Percentiles rank a stretch among this genome's conserved stretches.
Evolutionary conservation across 2,888 invertebrate species (phyloP).

Genomic region (Folsomia candida): DNA sequence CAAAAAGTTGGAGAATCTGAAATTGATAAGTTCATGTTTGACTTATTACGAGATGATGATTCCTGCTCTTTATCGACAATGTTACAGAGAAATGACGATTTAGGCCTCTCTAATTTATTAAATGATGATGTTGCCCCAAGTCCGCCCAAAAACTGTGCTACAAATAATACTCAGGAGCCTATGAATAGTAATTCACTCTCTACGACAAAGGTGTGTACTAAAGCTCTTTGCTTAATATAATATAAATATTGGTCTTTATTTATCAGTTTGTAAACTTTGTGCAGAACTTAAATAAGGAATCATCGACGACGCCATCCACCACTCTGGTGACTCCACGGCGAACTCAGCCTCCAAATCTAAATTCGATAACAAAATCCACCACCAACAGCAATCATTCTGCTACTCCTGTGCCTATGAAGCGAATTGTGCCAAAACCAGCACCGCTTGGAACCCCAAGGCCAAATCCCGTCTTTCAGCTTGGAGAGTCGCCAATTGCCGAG

Average conservation of each 20-base stretch:
- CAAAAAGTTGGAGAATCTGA: background rate
- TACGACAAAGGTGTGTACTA: background rate
- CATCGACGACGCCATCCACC: too few relatives aligned
- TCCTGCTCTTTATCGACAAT: background rate
- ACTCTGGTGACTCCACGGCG: too few relatives aligned
- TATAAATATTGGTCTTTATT: background rate
- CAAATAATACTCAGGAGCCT: too few relatives aligned
- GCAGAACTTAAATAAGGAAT: too few relatives aligned
- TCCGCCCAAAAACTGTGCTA: too few relatives aligned
- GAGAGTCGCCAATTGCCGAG: conserved; percentile 5
- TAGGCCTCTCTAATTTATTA: background rate
- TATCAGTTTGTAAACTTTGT: too few relatives aligned
- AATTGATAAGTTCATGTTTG: conserved; percentile 33
- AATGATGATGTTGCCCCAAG: background rate
- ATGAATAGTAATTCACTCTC: too few relatives aligned
- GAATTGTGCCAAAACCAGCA: conserved; percentile 25
- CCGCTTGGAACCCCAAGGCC: background rate
- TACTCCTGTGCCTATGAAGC: conserved; percentile 11
- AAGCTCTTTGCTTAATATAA: background rate
- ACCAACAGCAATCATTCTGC: background rate
- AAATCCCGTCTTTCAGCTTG: conserved; percentile 25
- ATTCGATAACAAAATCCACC: too few relatives aligned
- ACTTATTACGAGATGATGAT: conserved; percentile 24
- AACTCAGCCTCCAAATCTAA: too few relatives aligned
- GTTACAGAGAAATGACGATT: background rate